Evolutionary conservation across 2,888 invertebrate genomes (phyloP), one percentile per base, ranked within the genome.

Genomic region (Rhogogaster chlorosoma): DNA sequence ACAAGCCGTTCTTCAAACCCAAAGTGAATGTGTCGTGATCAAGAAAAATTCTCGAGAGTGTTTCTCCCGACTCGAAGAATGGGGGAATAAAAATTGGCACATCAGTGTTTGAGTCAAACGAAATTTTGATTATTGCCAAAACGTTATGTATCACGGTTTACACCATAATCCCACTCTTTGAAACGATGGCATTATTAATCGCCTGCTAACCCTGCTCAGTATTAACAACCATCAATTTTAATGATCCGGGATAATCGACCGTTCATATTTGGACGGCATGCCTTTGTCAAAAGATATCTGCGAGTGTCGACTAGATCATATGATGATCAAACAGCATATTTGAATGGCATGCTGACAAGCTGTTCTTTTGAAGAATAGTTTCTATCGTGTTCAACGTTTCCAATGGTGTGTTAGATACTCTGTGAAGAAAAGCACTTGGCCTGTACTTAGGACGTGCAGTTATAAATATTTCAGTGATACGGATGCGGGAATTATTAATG

Each of bases 11-110:
- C 15, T 32, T 53, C 22, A 18, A 67, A 67, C 18, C n/a, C 22
- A 18, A 67, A 67, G 67, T 67, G 67, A 67, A 67, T 67, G 67
- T 67, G 67, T 67, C 32, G 32, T 32, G 18, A 67, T 32, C 6
- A 32, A 3, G 29, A 64, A 64, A 12, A 12, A 12, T 64, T 9
- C 29, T n/a, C 26, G 5, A 67, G 12, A 32, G 67, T 67, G 67
- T 67, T 32, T 7, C 1, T 67, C 7, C 3, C 5, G 12, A 32
- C 15, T 67, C 18, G 4, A 32, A 32, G 0, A 18, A 67, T 32
- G 9, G 29, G 67, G 32, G 5, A 4, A 32, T 12, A 1, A 67
- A 32, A 67, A 18, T 67, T 32, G 15, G 29, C 67, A 61, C 10
- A 61, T 26, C 10, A 61, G 61, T 61, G 61, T 61, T 12, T 18